Evolutionary conservation across 2,888 invertebrate species (phyloP).

Genomic region (Pseudeuparius sepicola): DNA sequence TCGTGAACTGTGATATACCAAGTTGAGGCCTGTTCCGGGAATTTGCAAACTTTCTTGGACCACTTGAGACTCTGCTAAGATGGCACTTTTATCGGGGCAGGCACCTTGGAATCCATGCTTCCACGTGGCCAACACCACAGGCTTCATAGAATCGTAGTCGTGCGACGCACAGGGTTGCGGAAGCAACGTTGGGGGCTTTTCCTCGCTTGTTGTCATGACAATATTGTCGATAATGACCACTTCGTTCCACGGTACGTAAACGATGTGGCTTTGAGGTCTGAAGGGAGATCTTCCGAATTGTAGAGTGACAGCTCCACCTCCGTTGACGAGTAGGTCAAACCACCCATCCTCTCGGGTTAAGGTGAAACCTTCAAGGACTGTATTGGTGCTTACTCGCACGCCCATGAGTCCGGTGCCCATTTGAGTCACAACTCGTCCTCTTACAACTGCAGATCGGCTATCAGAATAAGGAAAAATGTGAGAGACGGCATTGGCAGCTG

Average conservation of each 20-base stretch:
- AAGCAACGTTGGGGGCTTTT: conserved; percentile 53
- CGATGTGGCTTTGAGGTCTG: conserved; percentile 76
- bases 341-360: conserved; percentile 84
- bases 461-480: conserved; percentile 11
- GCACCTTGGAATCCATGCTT: conserved; percentile 91
- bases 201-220: conserved; percentile 74
- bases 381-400: conserved; percentile 88
- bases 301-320: conserved; percentile 93
- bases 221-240: conserved; percentile 91
- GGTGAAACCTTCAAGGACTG: conserved; percentile 93
- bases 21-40: conserved; percentile 88
- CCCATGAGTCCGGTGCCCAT: conserved; percentile 92
- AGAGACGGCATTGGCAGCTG: too few relatives aligned
- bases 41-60: conserved; percentile 91
- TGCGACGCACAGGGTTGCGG: conserved; percentile 78
- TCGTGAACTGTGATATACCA: conserved; percentile 93
- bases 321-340: conserved; percentile 98
- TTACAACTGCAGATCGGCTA: conserved; percentile 94
- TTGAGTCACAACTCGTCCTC: conserved; percentile 86
- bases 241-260: conserved; percentile 96
- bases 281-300: conserved; percentile 91
- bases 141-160: conserved; percentile 88
- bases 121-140: conserved; percentile 88
- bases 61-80: conserved; percentile 85
- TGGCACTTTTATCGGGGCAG: conserved; percentile 86